These are phyloP conservation scores for Drosophila truncata DNA, from an alignment of 1,140 invertebrate genomes.

Conservation along the genomic window DNA sequence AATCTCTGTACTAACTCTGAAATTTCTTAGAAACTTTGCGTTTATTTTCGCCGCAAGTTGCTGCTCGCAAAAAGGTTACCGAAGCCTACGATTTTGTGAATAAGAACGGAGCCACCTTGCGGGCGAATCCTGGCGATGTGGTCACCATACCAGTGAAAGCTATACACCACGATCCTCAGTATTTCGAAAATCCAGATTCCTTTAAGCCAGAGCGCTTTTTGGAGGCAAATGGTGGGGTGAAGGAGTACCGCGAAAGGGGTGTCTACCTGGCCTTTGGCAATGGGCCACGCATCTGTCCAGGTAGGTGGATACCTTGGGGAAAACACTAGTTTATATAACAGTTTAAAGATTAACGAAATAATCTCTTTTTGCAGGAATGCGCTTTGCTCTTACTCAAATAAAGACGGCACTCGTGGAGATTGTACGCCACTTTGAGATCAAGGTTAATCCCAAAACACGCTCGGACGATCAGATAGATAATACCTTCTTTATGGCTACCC, in stretches of 20 bases:
- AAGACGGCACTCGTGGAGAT: conserved; percentile 66
- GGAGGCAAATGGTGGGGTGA: conserved; percentile 70
- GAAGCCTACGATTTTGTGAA: conserved; percentile 56
- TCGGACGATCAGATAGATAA: conserved; percentile 55
- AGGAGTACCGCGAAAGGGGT: conserved; percentile 80
- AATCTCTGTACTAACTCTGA: no score
- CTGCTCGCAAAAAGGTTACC: conserved; percentile 46
- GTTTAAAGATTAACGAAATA: neutral
- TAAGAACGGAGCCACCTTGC: conserved; percentile 39
- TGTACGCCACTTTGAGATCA: conserved; percentile 54
- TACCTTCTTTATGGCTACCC: conserved; percentile 45
- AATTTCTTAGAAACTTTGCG: conserved; percentile 57
- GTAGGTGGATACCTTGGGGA: conserved; percentile 48
- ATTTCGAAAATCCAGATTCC: conserved; percentile 88
- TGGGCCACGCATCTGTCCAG: conserved; percentile 89
- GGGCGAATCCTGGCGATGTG: conserved; percentile 85
- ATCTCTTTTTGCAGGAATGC: conserved; percentile 46
- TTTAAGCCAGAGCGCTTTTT: conserved; percentile 89
- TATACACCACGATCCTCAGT: conserved; percentile 87
- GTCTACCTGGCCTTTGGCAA: conserved; percentile 87
- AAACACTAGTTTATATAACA: no score
- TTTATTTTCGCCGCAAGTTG: conserved; percentile 49
- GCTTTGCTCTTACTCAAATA: conserved; percentile 63
- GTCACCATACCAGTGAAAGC: conserved; percentile 86
- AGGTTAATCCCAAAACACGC: conserved; percentile 61